These are phyloP conservation scores for Eupithecia subumbrata DNA, from an alignment of 2,888 invertebrate genomes.

Conservation along the genomic window DNA sequence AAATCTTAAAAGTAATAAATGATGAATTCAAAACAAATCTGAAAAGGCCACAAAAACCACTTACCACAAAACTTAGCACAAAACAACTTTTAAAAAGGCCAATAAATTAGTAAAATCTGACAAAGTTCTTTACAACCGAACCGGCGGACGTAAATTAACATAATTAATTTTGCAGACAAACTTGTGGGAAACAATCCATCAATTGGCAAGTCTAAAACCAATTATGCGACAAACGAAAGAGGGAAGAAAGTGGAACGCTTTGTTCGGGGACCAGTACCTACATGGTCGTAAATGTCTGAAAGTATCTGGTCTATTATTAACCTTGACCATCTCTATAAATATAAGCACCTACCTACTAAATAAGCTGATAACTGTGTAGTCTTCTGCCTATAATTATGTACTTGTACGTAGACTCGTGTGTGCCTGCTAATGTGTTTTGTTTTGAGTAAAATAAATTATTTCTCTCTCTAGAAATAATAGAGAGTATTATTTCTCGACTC, in stretches of 20 bases:
- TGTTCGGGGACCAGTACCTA: conserved; percentile 11
- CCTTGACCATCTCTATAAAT: too few relatives aligned
- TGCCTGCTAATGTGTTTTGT: too few relatives aligned
- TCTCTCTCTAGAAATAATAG: too few relatives aligned
- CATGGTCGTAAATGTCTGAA: not conserved
- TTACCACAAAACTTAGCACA: conserved; percentile 27
- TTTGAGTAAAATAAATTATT: too few relatives aligned
- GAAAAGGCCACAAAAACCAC: conserved; percentile 10
- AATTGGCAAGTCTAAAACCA: conserved; percentile 66
- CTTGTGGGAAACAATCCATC: conserved; percentile 73
- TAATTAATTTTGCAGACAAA: conserved; percentile 74
- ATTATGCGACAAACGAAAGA: conserved; percentile 59
- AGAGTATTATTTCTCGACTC: too few relatives aligned
- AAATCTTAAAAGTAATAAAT: not conserved
- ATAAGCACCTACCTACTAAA: too few relatives aligned
- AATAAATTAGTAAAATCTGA: conserved; percentile 45
- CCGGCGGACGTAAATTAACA: conserved; percentile 62
- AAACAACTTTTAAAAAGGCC: conserved; percentile 53
- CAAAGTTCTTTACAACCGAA: conserved; percentile 18
- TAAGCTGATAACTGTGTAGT: too few relatives aligned
- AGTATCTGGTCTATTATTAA: not conserved
- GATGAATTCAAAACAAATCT: not conserved
- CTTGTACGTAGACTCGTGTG: too few relatives aligned
- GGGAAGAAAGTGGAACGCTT: conserved; percentile 39
- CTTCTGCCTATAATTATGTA: too few relatives aligned